Base-by-base conservation (phyloP, 2,113 vertebrate species). In the Halichoeres trimaculatus region DNA sequence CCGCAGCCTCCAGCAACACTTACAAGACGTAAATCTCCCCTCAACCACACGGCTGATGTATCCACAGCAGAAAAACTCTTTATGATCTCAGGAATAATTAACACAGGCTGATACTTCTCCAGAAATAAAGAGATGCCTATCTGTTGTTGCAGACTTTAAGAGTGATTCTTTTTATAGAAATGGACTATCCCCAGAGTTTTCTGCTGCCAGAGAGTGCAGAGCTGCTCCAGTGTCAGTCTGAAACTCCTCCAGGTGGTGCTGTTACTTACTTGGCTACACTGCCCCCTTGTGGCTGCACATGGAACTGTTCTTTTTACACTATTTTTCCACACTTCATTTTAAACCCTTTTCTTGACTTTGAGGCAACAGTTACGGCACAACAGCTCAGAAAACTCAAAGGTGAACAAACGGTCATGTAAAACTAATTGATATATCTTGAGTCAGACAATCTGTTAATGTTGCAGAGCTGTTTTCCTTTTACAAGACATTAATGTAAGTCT, bases 1-100 rank as follows among this genome's bases (percentile, higher is more conserved):
- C 86, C 70, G n/a, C 85, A 88, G 78, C 77, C 84, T 87, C 59
- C 70, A 80, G 78, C 45, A 52, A 34, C 22, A 72, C 76, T 69
- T 67, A 55, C 38, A 22, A 58, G 57, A 68, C 56, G 54, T 85
- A 75, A 84, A 89, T 85, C 75, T 78, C 12, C 55, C 61, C 48
- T 53, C 12, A 84, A 84, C 85, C 86, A 78, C 13, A 68, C 11
- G 62, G 71, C 56, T 84, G 36, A 74, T 84, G 74, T 73, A 55
- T 67, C 59, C 67, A 47, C 64, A 55, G 16, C 14, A 61, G 64
- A 74, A 50, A 78, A 68, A 64, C 45, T 40, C 36, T 78, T 76
- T 8, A 38, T n/a, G 40, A 76, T 35, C 36, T 71, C 20, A 12
- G n/a, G 17, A 45, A 30, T 65, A 66, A 63, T 73, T 79, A 19